These are phyloP conservation scores for Lagothrix lagotricha DNA, from an alignment of 2,797 vertebrate genomes.

Conservation along the genomic window DNA sequence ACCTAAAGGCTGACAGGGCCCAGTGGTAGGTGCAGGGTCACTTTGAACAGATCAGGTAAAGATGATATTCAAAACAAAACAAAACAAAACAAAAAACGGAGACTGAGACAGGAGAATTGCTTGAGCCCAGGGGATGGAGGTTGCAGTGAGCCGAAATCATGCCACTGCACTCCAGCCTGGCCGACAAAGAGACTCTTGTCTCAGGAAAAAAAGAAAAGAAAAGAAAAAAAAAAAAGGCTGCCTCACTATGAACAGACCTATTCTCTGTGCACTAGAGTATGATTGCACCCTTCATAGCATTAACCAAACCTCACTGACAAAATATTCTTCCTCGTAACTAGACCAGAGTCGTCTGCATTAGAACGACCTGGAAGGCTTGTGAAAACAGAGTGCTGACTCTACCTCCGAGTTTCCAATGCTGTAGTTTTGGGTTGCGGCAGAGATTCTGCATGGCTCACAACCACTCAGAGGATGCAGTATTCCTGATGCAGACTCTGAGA, in stretches of 20 bases:
- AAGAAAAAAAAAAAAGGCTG: not conserved
- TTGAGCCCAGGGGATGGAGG: not conserved
- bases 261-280: fast-evolving
- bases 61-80: not conserved
- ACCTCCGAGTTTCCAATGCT: not conserved
- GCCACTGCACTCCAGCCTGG: not conserved
- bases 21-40: not conserved
- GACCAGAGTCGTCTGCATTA: not conserved
- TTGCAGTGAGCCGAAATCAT: not conserved
- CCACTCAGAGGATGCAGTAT: not conserved
- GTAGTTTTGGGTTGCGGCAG: too few relatives aligned
- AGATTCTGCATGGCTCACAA: fast-evolving
- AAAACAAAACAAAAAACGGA: not conserved
- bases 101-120: not conserved
- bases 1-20: fast-evolving
- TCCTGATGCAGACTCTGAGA: not conserved
- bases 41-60: not conserved
- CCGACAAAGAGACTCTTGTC: not conserved
- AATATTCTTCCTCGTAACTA: not conserved
- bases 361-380: not conserved
- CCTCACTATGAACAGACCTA: not conserved
- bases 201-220: not conserved
- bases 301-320: not conserved
- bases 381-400: not conserved
- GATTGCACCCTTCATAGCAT: not conserved